These are phyloP conservation scores for Lamprotornis superbus DNA, from an alignment of 2,113 vertebrate species.

Conservation along the genomic window DNA sequence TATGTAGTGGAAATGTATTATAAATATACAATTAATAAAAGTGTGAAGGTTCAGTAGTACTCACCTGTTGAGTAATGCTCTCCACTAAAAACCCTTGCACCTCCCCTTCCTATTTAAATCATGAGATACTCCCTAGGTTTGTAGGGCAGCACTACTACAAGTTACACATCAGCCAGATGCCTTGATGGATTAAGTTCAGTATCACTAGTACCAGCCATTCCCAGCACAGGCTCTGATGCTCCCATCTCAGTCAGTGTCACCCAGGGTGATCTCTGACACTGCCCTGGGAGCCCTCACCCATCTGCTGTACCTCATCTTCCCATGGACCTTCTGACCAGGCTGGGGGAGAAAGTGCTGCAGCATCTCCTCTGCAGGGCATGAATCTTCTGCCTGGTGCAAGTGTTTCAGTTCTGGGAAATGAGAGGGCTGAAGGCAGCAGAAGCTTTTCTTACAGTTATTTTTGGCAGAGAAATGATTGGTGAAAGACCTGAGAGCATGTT, in stretches of 20 bases:
- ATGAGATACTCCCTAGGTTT: background rate
- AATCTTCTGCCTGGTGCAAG: background rate
- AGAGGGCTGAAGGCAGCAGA: background rate
- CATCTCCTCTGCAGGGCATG: background rate
- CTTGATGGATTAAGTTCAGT: background rate
- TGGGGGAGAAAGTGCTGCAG: background rate
- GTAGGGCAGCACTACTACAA: background rate
- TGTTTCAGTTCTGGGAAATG: background rate
- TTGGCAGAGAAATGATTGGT: background rate
- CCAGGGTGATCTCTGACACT: background rate
- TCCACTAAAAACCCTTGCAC: background rate
- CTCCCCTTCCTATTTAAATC: background rate
- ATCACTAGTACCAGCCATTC: background rate
- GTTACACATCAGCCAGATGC: background rate
- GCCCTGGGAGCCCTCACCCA: background rate
- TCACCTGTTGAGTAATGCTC: background rate
- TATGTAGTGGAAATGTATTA: background rate
- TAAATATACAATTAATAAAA: background rate
- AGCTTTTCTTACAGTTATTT: background rate
- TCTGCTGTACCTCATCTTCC: background rate
- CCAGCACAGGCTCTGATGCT: background rate
- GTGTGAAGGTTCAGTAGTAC: background rate
- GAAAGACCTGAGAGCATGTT: background rate
- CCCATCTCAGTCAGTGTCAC: background rate
- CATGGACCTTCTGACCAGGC: background rate